Conservation (phyloP, 2,888 invertebrate species). For the Dryococelus australis region DNA sequence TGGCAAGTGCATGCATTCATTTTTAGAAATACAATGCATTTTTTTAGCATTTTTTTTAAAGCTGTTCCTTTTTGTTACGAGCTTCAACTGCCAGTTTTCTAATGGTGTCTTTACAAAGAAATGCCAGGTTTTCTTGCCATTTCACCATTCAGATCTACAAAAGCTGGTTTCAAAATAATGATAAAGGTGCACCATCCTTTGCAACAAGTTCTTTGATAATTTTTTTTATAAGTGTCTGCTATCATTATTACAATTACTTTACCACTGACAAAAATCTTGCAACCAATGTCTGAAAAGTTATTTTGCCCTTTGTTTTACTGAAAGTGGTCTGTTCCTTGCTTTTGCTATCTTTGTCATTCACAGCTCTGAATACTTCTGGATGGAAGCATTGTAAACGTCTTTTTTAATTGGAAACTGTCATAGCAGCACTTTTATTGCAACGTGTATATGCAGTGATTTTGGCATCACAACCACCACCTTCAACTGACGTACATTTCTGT, state of each 20-base stretch:
- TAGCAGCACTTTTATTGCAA: neutral
- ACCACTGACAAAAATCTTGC: neutral
- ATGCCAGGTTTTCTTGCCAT: neutral
- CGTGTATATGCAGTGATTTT: neutral
- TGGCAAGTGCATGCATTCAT: neutral
- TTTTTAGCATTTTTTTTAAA: too few relatives aligned
- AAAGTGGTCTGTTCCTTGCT: slow-evolving; percentile 8
- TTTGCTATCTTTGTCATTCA: slow-evolving; percentile 9
- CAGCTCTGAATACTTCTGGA: neutral
- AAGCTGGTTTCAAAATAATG: neutral
- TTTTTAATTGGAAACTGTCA: slow-evolving; percentile 3
- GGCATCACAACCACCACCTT: neutral
- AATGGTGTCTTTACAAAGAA: neutral
- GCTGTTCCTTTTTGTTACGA: too few relatives aligned
- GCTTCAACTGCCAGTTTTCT: neutral
- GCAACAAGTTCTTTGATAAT: neutral
- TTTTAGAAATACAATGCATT: neutral
- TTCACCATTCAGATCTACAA: neutral
- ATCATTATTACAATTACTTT: neutral
- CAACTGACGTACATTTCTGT: neutral
- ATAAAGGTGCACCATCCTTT: neutral
- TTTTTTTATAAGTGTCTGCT: neutral
- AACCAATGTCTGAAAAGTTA: neutral
- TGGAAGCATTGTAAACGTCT: neutral
- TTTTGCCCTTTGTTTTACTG: neutral